These are phyloP conservation scores for Nephrotoma guestfalica DNA, from an alignment of 2,888 invertebrate genomes.

Conservation along the genomic window DNA sequence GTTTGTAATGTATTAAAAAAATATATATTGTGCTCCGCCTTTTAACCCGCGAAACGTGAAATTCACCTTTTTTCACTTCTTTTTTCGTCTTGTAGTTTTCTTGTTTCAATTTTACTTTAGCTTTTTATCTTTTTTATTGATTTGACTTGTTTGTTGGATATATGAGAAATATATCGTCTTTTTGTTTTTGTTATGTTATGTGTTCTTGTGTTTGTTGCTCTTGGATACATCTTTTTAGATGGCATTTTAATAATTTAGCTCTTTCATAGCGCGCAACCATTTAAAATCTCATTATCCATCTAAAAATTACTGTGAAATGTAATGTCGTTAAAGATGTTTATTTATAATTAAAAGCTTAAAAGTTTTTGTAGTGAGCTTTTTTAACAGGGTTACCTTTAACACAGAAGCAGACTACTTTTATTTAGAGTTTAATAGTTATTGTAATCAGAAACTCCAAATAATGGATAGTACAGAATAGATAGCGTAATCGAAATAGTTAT, in stretches of 20 bases:
- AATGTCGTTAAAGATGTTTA: neutral
- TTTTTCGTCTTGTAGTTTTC: neutral
- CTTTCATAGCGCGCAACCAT: neutral
- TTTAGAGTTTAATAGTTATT: too few relatives aligned
- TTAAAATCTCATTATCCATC: too few relatives aligned
- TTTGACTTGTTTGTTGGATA: conserved; percentile 2
- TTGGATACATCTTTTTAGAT: neutral
- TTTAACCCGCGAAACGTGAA: conserved; percentile 4
- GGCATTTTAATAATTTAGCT: neutral
- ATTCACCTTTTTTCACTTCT: conserved; percentile 4
- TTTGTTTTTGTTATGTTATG: neutral
- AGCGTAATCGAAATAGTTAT: too few relatives aligned
- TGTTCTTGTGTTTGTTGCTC: neutral
- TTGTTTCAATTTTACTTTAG: neutral
- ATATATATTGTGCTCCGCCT: conserved; percentile 3
- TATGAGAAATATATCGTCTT: neutral
- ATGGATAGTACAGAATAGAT: too few relatives aligned
- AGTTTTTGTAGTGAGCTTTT: too few relatives aligned
- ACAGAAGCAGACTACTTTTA: too few relatives aligned
- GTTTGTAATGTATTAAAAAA: neutral
- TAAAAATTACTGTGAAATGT: neutral
- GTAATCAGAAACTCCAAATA: too few relatives aligned
- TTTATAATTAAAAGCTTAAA: neutral
- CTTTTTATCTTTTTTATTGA: conserved; percentile 1
- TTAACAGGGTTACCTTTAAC: too few relatives aligned